Evolutionary conservation across 2,113 vertebrate species (phyloP), one percentile per base, ranked within the genome.

Genomic region (Triplophysa dalaica): DNA sequence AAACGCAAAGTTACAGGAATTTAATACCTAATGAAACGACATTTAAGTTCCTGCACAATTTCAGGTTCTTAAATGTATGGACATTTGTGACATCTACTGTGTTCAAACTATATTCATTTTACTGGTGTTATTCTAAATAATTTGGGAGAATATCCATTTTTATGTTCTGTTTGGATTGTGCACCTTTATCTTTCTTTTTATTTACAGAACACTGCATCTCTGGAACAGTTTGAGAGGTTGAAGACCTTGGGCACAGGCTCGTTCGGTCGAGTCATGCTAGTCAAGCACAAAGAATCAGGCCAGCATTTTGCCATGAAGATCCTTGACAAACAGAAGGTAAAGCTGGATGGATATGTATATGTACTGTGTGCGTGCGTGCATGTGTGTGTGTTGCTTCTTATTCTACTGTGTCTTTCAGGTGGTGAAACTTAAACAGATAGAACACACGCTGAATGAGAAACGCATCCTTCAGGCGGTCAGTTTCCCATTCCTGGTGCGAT

Each of bases 291-390:
- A 90, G 95, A 95, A 70, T 85, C 92, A 0, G 94, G 95, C 45
- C 94, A 92, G 88, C 94, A 97, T 87, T 98, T 92, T 50, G 96
- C 96, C 85, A 98, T 98, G 96, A 98, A 97, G 89, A 98, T 98
- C 88, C 93, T 98, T 58, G 96, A 98, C 89, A 98, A 97, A 92
- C 96, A 98, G 89, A 97, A 98, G 95, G 96, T 95, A 82, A 75
- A 50, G 48, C 14, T 50, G 13, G 2, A 3, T 12, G 13, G 11
- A 16, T 12, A 17, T 56, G 52, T 17, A 13, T 21, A 11, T 22
- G 11, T 41, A 8, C 1, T 58, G 7, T 79, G 7, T 75, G 45
- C 65, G 16, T 45, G 24, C 16, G 1, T 26, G 10, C 21, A 16
- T 24, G 48, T 16, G 75, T 45, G 56, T 70, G 13, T 48, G 38